Percentiles rank a stretch among this genome's conserved stretches.
These are phyloP conservation scores for Myotis pilosus DNA, from an alignment of 2,797 vertebrate genomes.

Conservation along the genomic window DNA sequence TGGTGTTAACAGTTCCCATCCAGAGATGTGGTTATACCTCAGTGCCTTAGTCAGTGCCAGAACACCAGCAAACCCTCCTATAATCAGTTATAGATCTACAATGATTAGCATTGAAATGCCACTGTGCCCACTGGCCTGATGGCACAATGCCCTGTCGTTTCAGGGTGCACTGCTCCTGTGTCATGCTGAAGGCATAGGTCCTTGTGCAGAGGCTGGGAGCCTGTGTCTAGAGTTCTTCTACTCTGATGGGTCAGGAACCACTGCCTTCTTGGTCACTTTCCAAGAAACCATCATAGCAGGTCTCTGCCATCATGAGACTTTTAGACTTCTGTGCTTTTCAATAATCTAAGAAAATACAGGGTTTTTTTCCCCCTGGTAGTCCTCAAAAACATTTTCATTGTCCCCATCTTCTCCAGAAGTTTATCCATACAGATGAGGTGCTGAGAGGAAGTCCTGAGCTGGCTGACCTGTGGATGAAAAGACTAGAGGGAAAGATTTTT, in stretches of 20 bases:
- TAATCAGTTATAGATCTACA: neutral
- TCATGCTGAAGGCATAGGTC: neutral
- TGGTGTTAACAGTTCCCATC: neutral
- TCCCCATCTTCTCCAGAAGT: neutral
- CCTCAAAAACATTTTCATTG: neutral
- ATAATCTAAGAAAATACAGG: neutral
- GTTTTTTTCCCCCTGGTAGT: neutral
- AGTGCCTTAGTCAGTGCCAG: neutral
- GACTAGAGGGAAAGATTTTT: neutral
- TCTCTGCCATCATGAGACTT: neutral
- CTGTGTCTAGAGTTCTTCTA: neutral
- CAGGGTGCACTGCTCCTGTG: neutral
- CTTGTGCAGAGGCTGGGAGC: neutral
- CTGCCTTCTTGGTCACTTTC: neutral
- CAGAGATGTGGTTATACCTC: neutral
- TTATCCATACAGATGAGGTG: neutral
- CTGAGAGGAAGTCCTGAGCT: neutral
- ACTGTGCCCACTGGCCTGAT: neutral
- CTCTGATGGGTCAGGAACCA: neutral
- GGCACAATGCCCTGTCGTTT: neutral
- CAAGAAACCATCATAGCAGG: neutral
- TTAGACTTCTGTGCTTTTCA: neutral
- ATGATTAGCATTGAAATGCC: neutral
- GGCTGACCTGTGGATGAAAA: neutral
- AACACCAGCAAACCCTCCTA: neutral